phyloP scores from a whole-genome alignment of 2,797 vertebrate genomes.

The Tragopan temminckii region DNA sequence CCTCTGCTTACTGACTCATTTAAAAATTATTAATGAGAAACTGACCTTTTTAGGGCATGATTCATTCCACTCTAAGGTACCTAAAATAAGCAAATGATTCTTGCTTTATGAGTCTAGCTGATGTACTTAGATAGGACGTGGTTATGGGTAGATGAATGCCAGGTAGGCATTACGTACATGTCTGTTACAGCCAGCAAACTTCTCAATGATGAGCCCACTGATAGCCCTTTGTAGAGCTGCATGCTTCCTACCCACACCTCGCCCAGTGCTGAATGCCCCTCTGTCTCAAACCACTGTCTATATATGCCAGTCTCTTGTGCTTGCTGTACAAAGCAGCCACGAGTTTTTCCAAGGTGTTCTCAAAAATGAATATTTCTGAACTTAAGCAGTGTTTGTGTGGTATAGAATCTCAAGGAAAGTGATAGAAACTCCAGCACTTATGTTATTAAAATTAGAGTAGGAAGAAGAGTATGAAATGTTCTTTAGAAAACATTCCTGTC shows the following conservation, averaged over 20 bases:
- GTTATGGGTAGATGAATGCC: neutral
- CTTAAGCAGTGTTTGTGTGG: neutral
- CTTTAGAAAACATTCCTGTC: constrained; percentile 35
- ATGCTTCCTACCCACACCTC: neutral
- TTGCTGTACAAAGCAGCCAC: neutral
- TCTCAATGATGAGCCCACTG: neutral
- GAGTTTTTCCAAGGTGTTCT: neutral
- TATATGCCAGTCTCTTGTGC: neutral
- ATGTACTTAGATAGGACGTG: neutral
- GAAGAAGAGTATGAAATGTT: constrained; percentile 39
- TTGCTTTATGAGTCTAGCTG: neutral
- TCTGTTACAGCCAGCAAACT: neutral
- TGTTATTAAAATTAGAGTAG: constrained; percentile 13
- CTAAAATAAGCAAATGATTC: constrained; percentile 8
- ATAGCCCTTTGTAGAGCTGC: neutral
- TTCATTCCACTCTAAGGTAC: constrained; percentile 2
- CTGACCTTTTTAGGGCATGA: neutral
- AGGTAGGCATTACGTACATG: rapidly evolving
- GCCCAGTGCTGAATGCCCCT: neutral
- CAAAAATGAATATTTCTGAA: neutral
- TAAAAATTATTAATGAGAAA: constrained; percentile 7
- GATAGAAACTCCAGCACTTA: constrained; percentile 1
- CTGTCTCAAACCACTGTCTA: neutral
- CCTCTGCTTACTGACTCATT: neutral
- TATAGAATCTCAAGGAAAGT: neutral